Base-by-base conservation (phyloP, 2,888 invertebrate species). In the Dichetophora obliterata region DNA sequence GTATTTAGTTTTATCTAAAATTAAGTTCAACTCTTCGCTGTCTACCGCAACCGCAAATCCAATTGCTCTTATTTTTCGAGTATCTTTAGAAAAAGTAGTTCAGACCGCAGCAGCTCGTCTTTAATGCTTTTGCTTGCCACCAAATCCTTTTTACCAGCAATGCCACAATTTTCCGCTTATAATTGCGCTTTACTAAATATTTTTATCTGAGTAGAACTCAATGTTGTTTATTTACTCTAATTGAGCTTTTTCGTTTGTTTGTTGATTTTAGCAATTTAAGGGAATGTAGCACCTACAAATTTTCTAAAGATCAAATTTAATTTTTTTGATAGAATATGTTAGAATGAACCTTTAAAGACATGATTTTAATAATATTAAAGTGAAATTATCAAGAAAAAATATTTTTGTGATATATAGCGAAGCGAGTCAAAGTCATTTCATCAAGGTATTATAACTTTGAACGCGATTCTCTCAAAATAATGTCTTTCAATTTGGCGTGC, bases 1-100 rank as follows among this genome's bases (percentile, higher is more conserved):
- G 96, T 92, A 74, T 74, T 24, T 73, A 37, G 37, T 37, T 31
- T 37, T 6, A 37, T 8, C 8, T 37, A 11, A 2, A 37, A 43
- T n/a, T 43, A 75, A 75, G 68, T 52, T 63, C 16, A 48, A 19
- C 16, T 59, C 27, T 24, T 16, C 22, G 16, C 22, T 27, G 24
- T 14, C 59, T 27, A 22, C 14, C 59, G 27, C 59, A 59, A 43
- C 43, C 43, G 43, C 43, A 11, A 43, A 43, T 1, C 43, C 43
- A 11, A 43, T 14, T 11, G 43, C 43, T 43, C 43, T 11, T 43
- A 11, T 14, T 43, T 43, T 24, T 59, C 16, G 24, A 59, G 19
- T 16, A 48, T 19, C 24, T 48, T 66, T 11, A 14, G 22, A 24
- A 22, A 66, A 52, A 68, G n/a, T 57, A 71, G 71, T 34, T n/a